Evolutionary conservation across 2,113 vertebrate genomes (phyloP).

Genomic region (Erythrolamprus reginae): DNA sequence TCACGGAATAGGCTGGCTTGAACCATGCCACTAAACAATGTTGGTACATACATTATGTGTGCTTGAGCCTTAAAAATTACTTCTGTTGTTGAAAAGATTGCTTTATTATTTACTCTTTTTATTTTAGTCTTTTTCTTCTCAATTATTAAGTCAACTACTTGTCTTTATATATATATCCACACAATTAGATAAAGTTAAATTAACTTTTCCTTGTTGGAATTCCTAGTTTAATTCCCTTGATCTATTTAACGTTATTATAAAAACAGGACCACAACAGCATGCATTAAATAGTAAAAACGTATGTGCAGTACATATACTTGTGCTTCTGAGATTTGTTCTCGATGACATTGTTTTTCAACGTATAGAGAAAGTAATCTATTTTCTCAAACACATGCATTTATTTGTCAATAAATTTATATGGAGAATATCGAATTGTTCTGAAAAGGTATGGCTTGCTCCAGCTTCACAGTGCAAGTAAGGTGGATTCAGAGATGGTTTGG

Average conservation of each 20-base stretch:
- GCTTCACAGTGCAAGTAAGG: background rate
- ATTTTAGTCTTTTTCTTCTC: background rate
- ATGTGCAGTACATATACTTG: background rate
- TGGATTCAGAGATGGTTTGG: background rate
- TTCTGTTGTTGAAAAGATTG: background rate
- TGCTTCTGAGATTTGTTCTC: background rate
- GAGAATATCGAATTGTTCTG: background rate
- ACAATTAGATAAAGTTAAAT: background rate
- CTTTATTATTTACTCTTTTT: background rate
- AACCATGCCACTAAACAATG: background rate
- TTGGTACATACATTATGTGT: background rate
- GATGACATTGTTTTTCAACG: constrained; percentile 2
- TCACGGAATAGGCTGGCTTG: background rate
- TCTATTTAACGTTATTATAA: background rate
- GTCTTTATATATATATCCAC: background rate
- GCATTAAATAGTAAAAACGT: background rate
- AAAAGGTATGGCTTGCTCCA: background rate
- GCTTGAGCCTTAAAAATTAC: background rate
- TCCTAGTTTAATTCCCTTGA: background rate
- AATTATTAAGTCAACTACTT: background rate
- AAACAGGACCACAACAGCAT: background rate
- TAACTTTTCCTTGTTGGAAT: background rate
- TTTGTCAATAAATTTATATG: constrained; percentile 9
- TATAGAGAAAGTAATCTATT: background rate
- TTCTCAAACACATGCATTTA: background rate